These are phyloP conservation scores for Caenorhabditis panamensis DNA, from an alignment of 2,888 invertebrate genomes.

Conservation along the genomic window DNA sequence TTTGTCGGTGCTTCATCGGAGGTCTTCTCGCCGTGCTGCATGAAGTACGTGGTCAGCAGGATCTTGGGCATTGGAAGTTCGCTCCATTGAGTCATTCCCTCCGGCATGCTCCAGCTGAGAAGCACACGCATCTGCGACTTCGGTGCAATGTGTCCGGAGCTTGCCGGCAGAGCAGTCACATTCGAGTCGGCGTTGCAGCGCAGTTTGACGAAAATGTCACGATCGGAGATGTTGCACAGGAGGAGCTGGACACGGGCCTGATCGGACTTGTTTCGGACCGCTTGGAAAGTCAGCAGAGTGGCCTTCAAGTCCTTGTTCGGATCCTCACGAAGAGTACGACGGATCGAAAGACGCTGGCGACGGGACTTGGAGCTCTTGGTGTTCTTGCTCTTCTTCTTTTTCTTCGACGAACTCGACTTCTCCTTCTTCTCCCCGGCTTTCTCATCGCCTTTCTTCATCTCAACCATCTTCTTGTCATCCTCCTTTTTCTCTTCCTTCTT, in stretches of 20 bases:
- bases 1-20: slow-evolving; percentile 64
- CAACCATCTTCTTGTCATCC: slow-evolving; percentile 14
- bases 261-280: slow-evolving; percentile 43
- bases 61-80: slow-evolving; percentile 69
- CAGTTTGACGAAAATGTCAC: slow-evolving; percentile 71
- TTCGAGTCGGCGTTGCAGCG: slow-evolving; percentile 67
- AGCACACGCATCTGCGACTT: slow-evolving; percentile 71
- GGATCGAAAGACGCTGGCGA: slow-evolving; percentile 51
- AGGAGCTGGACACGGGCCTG: slow-evolving; percentile 72
- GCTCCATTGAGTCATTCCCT: slow-evolving; percentile 63
- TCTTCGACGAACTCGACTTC: slow-evolving; percentile 9
- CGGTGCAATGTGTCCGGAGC: slow-evolving; percentile 72
- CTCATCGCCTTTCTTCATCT: neutral
- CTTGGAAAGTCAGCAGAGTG: slow-evolving; percentile 56
- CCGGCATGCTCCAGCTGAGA: slow-evolving; percentile 72
- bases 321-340: slow-evolving; percentile 32
- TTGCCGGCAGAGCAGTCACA: slow-evolving; percentile 69
- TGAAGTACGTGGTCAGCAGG: slow-evolving; percentile 67
- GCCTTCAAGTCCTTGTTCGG: slow-evolving; percentile 39
- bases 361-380: slow-evolving; percentile 20
- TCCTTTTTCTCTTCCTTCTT: slow-evolving; percentile 19
- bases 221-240: slow-evolving; percentile 76
- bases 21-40: slow-evolving; percentile 53
- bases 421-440: slow-evolving; percentile 13
- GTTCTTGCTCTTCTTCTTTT: slow-evolving; percentile 9